These are phyloP conservation scores for Drosophila parthenogenetica DNA, from an alignment of 2,888 invertebrate genomes.

Conservation along the genomic window DNA sequence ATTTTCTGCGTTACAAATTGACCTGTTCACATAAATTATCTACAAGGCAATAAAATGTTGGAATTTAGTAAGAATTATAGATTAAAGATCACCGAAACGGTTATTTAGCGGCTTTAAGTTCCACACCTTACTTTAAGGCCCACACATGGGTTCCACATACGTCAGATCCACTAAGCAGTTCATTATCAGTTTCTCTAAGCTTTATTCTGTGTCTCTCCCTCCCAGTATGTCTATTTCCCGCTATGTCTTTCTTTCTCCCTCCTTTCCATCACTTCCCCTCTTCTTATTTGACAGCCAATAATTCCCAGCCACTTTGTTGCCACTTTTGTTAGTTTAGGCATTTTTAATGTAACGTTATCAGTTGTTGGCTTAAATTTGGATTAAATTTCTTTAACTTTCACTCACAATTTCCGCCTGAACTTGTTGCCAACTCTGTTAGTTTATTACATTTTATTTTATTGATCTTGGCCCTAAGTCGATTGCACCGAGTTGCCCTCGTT, in stretches of 20 bases:
- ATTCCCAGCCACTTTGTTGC: slow-evolving; percentile 6
- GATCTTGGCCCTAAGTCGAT: slow-evolving; percentile 20
- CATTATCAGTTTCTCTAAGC: background rate
- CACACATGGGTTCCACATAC: background rate
- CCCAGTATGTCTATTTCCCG: no score
- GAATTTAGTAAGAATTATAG: no score
- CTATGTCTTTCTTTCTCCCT: no score
- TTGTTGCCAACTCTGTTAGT: slow-evolving; percentile 1
- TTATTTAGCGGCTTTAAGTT: no score
- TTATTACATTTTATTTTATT: slow-evolving; percentile 17
- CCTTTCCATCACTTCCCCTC: no score
- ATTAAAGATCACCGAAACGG: no score
- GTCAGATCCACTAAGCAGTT: background rate
- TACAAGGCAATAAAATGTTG: no score
- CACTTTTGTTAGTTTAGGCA: slow-evolving; percentile 8
- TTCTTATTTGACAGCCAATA: background rate
- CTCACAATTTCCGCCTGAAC: slow-evolving; percentile 13
- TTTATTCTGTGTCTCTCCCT: background rate
- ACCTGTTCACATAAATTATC: no score
- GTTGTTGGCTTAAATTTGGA: background rate
- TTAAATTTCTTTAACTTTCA: slow-evolving; percentile 16
- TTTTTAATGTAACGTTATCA: background rate
- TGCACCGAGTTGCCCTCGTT: slow-evolving; percentile 10
- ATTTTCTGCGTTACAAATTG: no score
- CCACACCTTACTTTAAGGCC: background rate